Evolutionary conservation across 2,888 invertebrate species (phyloP), one percentile per base, ranked within the genome.

Genomic region (Liopterus haemorrhoidalis): DNA sequence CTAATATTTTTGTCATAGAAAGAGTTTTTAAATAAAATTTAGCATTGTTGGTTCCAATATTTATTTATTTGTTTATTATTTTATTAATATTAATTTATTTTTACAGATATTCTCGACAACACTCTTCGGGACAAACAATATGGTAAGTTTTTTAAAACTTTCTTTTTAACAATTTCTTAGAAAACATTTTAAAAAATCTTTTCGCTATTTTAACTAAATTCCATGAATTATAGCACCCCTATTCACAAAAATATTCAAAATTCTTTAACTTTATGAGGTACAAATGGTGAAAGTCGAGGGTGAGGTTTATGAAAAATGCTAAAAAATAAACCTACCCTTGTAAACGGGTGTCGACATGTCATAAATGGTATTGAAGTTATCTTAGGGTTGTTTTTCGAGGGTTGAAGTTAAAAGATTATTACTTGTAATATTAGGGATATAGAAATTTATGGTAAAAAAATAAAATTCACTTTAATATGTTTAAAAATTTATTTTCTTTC

Each of bases 121-220:
- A 39, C 45, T 14, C 39, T 38, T 14, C 45, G 45, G 45, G 45
- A 45, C 33, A 45, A 45, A 24, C 45, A 45, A 33, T 45, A 45
- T 32, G 45, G 45, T 45, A 25, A 45, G 45, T 39, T 16, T 32
- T 28, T 39, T 16, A 38, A 42, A 38, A 38, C 39, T 45, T 45
- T 39, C 25, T 18, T 14, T 22, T 45, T 45, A 22, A 22, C 22
- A n/a, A 22, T 36, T 36, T 15, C 12, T 19, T 22, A 39, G 33
- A 39, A 31, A 30, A 14, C 36, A 22, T 6, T 15, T n/a, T 31
- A 21, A 45, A 45, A 39, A 25, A 33, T 44, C 37, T 28, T 37
- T 38, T 9, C 15, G 6, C 18, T 19, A 38, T 38, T 39, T 30
- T 44, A 31, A 31, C 33, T n/a, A n/a, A 21, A 18, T 12, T 18